Base-by-base conservation (phyloP, 2,888 invertebrate species). In the Abscondita cerata region DNA sequence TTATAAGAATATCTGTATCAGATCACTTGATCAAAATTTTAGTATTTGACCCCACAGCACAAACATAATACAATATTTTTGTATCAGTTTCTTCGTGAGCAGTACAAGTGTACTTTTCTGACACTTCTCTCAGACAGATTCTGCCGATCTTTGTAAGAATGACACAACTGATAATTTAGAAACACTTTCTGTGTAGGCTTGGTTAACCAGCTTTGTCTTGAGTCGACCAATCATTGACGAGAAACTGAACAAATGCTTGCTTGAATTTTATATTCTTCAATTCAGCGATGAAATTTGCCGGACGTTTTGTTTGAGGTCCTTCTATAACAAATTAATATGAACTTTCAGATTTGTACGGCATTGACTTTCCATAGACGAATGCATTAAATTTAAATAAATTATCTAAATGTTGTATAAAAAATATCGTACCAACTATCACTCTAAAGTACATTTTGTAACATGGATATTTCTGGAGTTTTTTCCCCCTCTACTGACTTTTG, bases 41-140 rank as follows among this genome's bases (percentile, higher is more conserved):
- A 38, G 12, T 38, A 13, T 38, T 38, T 38, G 38, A 38, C 38
- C 13, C 9, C 3, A 38, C 38, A 40, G 40, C 8, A 11, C 44
- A 44, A 38, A 38, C 38, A 11, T 38, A 11, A 38, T 38, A 38
- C 38, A 38, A 3, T 38, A 38, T 38, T 54, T 33, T 54, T 11
- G 53, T 54, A 25, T 54, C 53, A 44, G 53, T 44, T 44, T 54
- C 53, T 19, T 54, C 53, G 44, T 54, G 41, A 13, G 31, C 41
- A 8, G 34, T 38, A 13, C 48, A 48, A 25, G 48, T 25, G 50
- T 15, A 47, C 40, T 1, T 48, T 8, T 48, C 25, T 25, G 25
- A n/a, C 15, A 48, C 31, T 25, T 31, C 31, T 31, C 48, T 48
- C 31, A 48, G 25, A 48, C 12, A 25, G 25, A 25, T 8, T 48